Conservation (phyloP, 2,888 invertebrate genomes). For the Drosophila robusta region DNA sequence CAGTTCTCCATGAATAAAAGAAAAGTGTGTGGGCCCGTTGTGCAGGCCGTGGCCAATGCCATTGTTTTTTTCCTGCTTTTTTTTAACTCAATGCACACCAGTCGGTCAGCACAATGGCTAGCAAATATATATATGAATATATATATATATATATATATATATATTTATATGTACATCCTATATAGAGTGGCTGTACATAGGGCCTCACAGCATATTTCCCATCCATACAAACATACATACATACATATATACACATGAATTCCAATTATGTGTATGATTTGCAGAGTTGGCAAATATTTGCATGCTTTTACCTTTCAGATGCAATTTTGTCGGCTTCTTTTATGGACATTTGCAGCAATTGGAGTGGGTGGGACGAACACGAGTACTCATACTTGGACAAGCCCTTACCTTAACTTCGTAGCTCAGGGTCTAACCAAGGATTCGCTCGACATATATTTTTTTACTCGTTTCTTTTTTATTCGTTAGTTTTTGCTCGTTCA, state of each 20-base stretch:
- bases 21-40: constrained; percentile 40
- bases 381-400: constrained; percentile 8
- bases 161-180: not conserved
- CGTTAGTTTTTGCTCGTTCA: not conserved
- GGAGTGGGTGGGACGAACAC: constrained; percentile 23
- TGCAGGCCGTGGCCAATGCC: constrained; percentile 50
- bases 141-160: too few species aligned
- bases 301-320: constrained; percentile 69
- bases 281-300: constrained; percentile 72
- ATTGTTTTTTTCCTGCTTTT: constrained; percentile 60
- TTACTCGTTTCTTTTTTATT: not conserved
- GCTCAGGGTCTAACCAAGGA: constrained; percentile 9
- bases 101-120: constrained; percentile 61
- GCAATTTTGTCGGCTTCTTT: constrained; percentile 73
- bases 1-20: constrained; percentile 39
- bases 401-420: not conserved
- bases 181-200: constrained; percentile 3
- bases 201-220: not conserved
- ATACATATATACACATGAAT: constrained; percentile 52
- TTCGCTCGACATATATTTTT: not conserved
- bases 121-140: not conserved
- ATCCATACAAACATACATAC: constrained; percentile 3
- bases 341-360: constrained; percentile 30
- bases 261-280: constrained; percentile 77
- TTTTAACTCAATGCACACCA: constrained; percentile 61